Evolutionary conservation across 2,888 invertebrate species (phyloP), one percentile per base, ranked within the genome.

Genomic region (Acleris holmiana): DNA sequence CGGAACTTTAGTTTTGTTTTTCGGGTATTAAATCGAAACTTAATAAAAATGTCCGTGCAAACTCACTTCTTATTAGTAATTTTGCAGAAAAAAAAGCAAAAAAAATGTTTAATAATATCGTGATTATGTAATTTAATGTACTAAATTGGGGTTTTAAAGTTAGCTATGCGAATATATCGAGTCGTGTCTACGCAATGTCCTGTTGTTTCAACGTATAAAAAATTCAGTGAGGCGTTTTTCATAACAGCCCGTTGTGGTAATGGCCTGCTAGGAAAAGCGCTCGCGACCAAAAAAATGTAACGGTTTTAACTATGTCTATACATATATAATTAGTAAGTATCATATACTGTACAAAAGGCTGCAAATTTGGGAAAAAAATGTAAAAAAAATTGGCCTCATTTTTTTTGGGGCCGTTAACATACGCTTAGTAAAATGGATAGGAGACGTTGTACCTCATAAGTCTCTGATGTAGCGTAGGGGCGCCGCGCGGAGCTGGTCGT

Each of bases 371-470:
- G 80, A 84, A 86, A 86, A 80, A 89, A 85, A 85, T 86, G 84
- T 85, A 86, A 89, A 87, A 88, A 88, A 88, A 86, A 85, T 79
- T 80, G 82, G 87, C 86, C 82, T 86, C 81, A 86, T 79, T 82
- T 84, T 83, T 59, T 79, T 79, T 79, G 86, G 89, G 84, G 89
- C 86, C 84, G 84, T 82, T 76, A 85, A 85, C 82, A 90, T 92
- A 91, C 91, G 91, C 91, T 92, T 92, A 92, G 89, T 91, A 87
- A 90, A 84, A 81, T 85, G 85, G 82, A 80, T 91, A 90, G 89
- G 85, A 83, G 75, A 81, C 77, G 73, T 88, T 77, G 73, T 88
- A 90, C 86, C 86, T 88, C 84, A 77, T 89, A 89, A 89, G 89
- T 85, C 84, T 85, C 86, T 81, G 84, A 83, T 82, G 61, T 80